Conservation (phyloP, 1,140 invertebrate genomes). For the Pseudomyrmex concolor region DNA sequence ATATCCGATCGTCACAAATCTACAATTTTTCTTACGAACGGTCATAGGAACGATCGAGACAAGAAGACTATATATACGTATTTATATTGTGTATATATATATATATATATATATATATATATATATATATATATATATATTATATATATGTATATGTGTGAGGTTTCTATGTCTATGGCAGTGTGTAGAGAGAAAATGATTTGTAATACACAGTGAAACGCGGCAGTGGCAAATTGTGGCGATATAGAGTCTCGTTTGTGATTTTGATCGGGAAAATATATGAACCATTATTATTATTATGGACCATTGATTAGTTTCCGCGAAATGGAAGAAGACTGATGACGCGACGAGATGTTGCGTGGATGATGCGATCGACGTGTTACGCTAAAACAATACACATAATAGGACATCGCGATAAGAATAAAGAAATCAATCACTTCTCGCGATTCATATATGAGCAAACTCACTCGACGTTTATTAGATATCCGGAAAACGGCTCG, state of each 20-base stretch:
- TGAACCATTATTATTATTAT: slow-evolving; percentile 10
- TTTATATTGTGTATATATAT: too few relatives aligned
- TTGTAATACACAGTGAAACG: slow-evolving; percentile 17
- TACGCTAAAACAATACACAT: slow-evolving; percentile 26
- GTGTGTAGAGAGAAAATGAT: slow-evolving; percentile 37
- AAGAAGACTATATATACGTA: not conserved
- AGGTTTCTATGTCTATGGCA: slow-evolving; percentile 49
- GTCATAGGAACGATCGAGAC: slow-evolving; percentile 27
- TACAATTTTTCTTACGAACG: slow-evolving; percentile 20
- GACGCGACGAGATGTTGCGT: slow-evolving; percentile 1
- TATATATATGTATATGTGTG: not conserved
- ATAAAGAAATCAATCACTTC: not conserved
- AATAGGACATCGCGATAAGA: slow-evolving; percentile 40
- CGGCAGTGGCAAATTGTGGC: slow-evolving; percentile 40
- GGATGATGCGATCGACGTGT: slow-evolving; percentile 7
- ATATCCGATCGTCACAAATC: slow-evolving; percentile 33
- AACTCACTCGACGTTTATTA: slow-evolving; percentile 39
- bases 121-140: too few relatives aligned
- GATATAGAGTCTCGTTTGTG: slow-evolving; percentile 14
- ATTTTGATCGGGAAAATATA: not conserved
- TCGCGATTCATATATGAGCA: slow-evolving; percentile 31
- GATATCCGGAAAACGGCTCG: not conserved
- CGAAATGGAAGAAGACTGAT: slow-evolving; percentile 40
- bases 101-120: too few relatives aligned
- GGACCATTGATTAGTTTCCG: not conserved